These are phyloP conservation scores for Struthio camelus DNA, from an alignment of 2,113 vertebrate species.

Conservation along the genomic window DNA sequence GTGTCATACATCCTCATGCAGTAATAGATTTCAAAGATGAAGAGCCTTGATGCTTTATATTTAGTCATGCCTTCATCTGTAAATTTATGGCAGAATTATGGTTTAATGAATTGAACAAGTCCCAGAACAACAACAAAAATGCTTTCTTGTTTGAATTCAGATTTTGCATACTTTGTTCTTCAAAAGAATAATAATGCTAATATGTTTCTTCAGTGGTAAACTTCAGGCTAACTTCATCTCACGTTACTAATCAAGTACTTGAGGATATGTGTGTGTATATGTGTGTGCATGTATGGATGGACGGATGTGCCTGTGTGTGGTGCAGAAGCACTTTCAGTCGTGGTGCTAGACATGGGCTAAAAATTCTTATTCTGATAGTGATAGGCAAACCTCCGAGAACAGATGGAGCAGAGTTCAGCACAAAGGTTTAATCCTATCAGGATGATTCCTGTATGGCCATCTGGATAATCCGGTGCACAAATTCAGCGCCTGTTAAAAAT, in stretches of 20 bases:
- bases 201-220: slow-evolving; percentile 57
- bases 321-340: slow-evolving; percentile 6
- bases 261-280: neutral
- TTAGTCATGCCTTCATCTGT: slow-evolving; percentile 60
- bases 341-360: slow-evolving; percentile 56
- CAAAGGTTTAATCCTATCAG: slow-evolving; percentile 98
- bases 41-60: slow-evolving; percentile 52
- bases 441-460: slow-evolving; percentile 94
- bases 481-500: slow-evolving; percentile 91
- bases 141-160: slow-evolving; percentile 62
- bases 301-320: neutral
- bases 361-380: slow-evolving; percentile 72
- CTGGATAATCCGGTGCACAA: slow-evolving; percentile 90
- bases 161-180: slow-evolving; percentile 54
- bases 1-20: slow-evolving; percentile 42
- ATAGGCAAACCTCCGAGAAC: slow-evolving; percentile 79
- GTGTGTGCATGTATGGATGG: neutral
- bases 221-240: slow-evolving; percentile 29
- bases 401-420: slow-evolving; percentile 91
- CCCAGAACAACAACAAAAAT: slow-evolving; percentile 60
- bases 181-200: slow-evolving; percentile 44
- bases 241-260: slow-evolving; percentile 38
- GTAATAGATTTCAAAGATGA: slow-evolving; percentile 64
- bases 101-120: slow-evolving; percentile 62
- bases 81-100: slow-evolving; percentile 42